Evolutionary conservation across 2,888 invertebrate genomes (phyloP), one percentile per base, ranked within the genome.

Genomic region (Deilephila porcellus): DNA sequence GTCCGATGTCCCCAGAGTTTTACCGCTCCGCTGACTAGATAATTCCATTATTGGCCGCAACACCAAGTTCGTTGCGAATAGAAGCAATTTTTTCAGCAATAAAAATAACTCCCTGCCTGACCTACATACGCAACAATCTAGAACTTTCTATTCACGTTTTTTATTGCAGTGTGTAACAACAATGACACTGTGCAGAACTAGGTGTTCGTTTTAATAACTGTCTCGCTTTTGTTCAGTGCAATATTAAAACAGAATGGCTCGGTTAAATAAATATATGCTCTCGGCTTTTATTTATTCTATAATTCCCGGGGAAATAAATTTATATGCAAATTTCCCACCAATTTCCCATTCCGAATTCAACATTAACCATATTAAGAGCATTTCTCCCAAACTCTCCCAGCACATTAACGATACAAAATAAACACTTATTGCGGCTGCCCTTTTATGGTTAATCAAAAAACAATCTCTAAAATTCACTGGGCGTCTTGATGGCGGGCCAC

Each of bases 1-100:
- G 45, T 70, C 74, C 70, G 70, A 74, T 74, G 73, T 73, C 77
- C 74, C 77, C 8, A 63, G 75, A 75, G 74, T 73, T 70, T 70
- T 56, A 62, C 52, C 52, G 74, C 74, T 75, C 70, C 53, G 56
- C 70, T 71, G 74, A 70, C 71, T 75, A 73, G 71, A 73, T 75
- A 74, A 75, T 76, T 72, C 71, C 73, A 74, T 76, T 74, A 71
- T 64, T 74, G 73, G 74, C 60, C 52, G 60, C 52, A 25, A 52
- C 73, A 73, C 74, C 72, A 70, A 19, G 70, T 59, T 60, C 64
- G 60, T 60, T 62, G 60, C 20, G 67, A 67, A 67, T 67, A 73
- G n/a, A 72, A 53, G 52, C 25, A 19, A 14, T 56, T 56, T 56
- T 56, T 56, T 56, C 56, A 32, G 19, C 32, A 62, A 62, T 62